These are phyloP conservation scores for Eutrigla gurnardus DNA, from an alignment of 2,797 vertebrate species.

Conservation along the genomic window DNA sequence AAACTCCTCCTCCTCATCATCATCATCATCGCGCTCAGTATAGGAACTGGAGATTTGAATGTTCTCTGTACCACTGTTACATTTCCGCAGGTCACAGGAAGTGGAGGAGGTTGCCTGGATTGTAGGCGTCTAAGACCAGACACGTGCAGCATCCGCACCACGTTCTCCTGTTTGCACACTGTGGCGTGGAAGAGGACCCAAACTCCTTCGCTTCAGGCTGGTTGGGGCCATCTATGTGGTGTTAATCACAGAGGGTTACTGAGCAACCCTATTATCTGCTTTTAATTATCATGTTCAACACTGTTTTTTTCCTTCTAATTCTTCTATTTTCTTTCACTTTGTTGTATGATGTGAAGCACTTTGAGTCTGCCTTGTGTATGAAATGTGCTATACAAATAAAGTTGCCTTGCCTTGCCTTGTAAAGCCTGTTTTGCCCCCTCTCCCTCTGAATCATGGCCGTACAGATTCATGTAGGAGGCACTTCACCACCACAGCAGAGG, in stretches of 20 bases:
- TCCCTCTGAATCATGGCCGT: not conserved
- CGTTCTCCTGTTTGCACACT: constrained; percentile 75
- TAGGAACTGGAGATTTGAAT: not conserved
- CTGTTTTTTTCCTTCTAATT: no score
- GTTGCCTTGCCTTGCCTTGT: no score
- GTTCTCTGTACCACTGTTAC: constrained; percentile 29
- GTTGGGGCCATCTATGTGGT: constrained; percentile 49
- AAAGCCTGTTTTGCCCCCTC: no score
- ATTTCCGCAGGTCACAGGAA: constrained; percentile 77
- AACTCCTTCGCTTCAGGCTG: constrained; percentile 65
- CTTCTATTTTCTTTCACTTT: no score
- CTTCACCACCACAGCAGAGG: constrained; percentile 74
- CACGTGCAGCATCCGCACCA: constrained; percentile 78
- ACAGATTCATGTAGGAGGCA: constrained; percentile 44
- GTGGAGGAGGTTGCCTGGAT: constrained; percentile 78
- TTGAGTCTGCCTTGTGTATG: no score
- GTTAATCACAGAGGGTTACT: not conserved
- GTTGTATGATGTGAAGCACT: no score
- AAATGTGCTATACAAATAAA: no score
- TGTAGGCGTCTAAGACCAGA: constrained; percentile 71
- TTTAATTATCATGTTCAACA: not conserved
- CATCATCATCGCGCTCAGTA: not conserved
- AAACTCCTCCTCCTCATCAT: not conserved
- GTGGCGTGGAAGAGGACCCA: constrained; percentile 70
- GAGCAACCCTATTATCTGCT: not conserved